A percentile compares a stretch with the other conserved stretches of the same genome.
Conservation (phyloP, 2,888 invertebrate genomes). For the Eueremaeus valkanovi region DNA sequence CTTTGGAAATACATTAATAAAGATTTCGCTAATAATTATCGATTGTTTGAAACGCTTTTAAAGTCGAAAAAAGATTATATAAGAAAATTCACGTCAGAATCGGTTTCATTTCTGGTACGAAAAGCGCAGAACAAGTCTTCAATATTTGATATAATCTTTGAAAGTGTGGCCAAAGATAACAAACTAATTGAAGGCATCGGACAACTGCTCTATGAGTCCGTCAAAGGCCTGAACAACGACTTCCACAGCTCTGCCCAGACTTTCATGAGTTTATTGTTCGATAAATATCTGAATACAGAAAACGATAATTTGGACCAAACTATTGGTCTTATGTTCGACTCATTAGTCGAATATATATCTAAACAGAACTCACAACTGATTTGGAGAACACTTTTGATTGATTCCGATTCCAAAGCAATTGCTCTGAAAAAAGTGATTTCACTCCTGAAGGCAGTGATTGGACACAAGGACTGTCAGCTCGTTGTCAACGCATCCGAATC, state of each 20-base stretch:
- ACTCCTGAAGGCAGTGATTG: slow-evolving; percentile 3
- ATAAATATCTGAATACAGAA: neutral
- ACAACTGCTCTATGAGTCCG: slow-evolving; percentile 78
- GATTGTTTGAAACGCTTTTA: slow-evolving; percentile 27
- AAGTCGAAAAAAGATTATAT: slow-evolving; percentile 69
- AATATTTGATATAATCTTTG: slow-evolving; percentile 67
- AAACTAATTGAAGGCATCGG: slow-evolving; percentile 75
- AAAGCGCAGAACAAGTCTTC: slow-evolving; percentile 70
- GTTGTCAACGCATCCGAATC: neutral
- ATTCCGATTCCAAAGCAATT: neutral
- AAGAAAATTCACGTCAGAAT: slow-evolving; percentile 89
- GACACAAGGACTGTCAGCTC: slow-evolving; percentile 16
- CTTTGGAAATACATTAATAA: slow-evolving; percentile 62
- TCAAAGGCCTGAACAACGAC: slow-evolving; percentile 74
- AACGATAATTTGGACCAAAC: slow-evolving; percentile 20
- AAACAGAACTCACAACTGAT: slow-evolving; percentile 37
- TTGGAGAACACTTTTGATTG: slow-evolving; percentile 36
- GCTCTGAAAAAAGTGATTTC: slow-evolving; percentile 14
- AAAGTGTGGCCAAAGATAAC: slow-evolving; percentile 62
- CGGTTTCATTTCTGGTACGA: slow-evolving; percentile 89
- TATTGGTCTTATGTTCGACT: slow-evolving; percentile 4
- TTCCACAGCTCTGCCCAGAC: slow-evolving; percentile 77
- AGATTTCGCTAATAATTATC: slow-evolving; percentile 48
- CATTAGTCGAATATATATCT: slow-evolving; percentile 28
- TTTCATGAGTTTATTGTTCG: slow-evolving; percentile 29